Evolutionary conservation across 2,113 vertebrate genomes (phyloP), one percentile per base, ranked within the genome.

Genomic region (Entelurus aequoreus): DNA sequence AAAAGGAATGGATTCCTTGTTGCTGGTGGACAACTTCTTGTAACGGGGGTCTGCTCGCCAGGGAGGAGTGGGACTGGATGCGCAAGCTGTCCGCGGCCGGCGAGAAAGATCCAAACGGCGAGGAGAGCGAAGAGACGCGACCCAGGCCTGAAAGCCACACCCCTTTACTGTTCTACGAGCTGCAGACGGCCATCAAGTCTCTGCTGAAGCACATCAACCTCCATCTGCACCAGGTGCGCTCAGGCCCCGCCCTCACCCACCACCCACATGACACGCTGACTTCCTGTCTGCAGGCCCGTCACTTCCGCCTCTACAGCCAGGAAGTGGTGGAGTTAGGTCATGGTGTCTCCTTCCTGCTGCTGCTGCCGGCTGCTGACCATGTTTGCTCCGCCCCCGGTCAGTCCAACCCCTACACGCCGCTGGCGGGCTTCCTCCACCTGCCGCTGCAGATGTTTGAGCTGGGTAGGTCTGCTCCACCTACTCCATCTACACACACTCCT

Each of bases 391-490:
- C 95, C 90, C 96, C 97, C 60, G 96, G 97, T 87, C 96, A 98
- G 92, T 92, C 92, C 91, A 97, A 95, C 91, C 94, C 94, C 85
- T 95, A 96, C 93, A 93, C 91, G 80, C 91, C 89, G 38, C 93
- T 94, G 88, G 92, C 94, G 65, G 94, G 95, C 75, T 98, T 97
- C 91, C 95, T 99, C 80, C 94, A 97, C 92, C 93, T 99, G 84
- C 97, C 97, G 74, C 93, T 99, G 91, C 96, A 98, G 91, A 98
- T 97, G 94, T 99, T 99, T 84, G 96, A 98, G 89, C 93, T 99
- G 10, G 96, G 90, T 91, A 80, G 4, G 28, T 28, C 28, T 28
- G 1, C 28, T 28, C 28, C 28, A 28, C 28, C 28, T 28, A 28
- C 28, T 28, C 21, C 21, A n/a, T n/a, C 3, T 28, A 1, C 3